Evolutionary conservation across 2,113 vertebrate genomes (phyloP).

Genomic region (Crypturellus undulatus): DNA sequence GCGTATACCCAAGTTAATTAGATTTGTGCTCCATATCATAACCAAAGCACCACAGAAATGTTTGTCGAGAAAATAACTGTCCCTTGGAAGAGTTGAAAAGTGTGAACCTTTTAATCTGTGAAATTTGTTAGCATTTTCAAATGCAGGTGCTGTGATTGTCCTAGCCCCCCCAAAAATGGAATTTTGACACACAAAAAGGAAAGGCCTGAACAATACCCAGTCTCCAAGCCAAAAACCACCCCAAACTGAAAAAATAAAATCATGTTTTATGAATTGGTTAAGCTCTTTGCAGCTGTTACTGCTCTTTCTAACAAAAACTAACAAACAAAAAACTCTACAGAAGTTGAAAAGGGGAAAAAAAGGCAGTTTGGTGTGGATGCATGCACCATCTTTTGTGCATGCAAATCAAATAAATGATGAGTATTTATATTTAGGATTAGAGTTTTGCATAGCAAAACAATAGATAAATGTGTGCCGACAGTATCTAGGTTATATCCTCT

Average conservation of each 20-base stretch:
- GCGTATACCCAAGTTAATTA: background rate
- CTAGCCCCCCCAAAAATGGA: background rate
- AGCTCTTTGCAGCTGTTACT: background rate
- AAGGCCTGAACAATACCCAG: background rate
- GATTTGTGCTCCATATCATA: background rate
- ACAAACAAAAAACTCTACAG: too few species aligned
- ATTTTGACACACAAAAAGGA: background rate
- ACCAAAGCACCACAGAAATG: background rate
- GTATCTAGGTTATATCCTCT: conserved; percentile 26
- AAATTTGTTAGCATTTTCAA: background rate
- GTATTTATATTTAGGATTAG: conserved; percentile 44
- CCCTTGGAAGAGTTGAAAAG: background rate
- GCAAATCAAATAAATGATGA: conserved; percentile 9
- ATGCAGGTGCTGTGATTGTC: background rate
- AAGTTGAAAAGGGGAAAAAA: background rate
- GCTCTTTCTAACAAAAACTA: background rate
- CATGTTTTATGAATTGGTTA: background rate
- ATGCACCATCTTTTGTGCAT: background rate
- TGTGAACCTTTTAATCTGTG: background rate
- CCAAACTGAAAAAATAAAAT: background rate
- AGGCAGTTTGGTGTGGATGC: background rate
- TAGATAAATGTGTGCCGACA: background rate
- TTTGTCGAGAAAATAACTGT: background rate
- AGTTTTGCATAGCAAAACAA: conserved; percentile 23
- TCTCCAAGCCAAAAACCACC: background rate